phyloP scores from a whole-genome alignment of 2,113 vertebrate species.

The Anguilla japonica region DNA sequence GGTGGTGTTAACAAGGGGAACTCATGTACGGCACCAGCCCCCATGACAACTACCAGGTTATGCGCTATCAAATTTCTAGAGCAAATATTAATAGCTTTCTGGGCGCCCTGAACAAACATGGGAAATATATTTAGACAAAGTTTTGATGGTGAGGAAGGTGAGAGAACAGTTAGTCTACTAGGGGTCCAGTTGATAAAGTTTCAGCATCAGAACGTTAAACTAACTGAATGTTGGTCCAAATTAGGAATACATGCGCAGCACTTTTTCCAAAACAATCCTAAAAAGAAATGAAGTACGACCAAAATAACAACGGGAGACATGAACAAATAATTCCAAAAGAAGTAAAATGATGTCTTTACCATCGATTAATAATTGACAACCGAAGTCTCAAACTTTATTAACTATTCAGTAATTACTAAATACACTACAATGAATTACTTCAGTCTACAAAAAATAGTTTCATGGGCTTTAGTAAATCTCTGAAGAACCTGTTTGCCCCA shows the following conservation, averaged over 20 bases:
- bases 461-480: too few species aligned
- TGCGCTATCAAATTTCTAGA: neutral
- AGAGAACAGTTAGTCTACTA: neutral
- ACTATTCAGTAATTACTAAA: too few species aligned
- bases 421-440: too few species aligned
- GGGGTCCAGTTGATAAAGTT: neutral
- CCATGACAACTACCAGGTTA: neutral
- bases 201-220: neutral
- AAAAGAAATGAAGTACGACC: neutral
- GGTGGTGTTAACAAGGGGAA: neutral
- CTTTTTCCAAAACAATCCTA: neutral
- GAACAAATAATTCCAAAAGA: neutral
- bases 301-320: neutral
- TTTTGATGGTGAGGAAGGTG: neutral
- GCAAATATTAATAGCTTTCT: neutral
- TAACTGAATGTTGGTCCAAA: neutral
- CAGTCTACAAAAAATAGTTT: too few species aligned
- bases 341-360: neutral
- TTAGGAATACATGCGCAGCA: neutral
- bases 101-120: neutral
- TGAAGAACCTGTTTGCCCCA: neutral
- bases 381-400: too few species aligned
- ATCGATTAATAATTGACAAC: too few species aligned
- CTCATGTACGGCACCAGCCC: neutral
- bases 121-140: neutral